Evolutionary conservation across 2,113 vertebrate species (phyloP).

Genomic region (Chrysochloris asiatica): DNA sequence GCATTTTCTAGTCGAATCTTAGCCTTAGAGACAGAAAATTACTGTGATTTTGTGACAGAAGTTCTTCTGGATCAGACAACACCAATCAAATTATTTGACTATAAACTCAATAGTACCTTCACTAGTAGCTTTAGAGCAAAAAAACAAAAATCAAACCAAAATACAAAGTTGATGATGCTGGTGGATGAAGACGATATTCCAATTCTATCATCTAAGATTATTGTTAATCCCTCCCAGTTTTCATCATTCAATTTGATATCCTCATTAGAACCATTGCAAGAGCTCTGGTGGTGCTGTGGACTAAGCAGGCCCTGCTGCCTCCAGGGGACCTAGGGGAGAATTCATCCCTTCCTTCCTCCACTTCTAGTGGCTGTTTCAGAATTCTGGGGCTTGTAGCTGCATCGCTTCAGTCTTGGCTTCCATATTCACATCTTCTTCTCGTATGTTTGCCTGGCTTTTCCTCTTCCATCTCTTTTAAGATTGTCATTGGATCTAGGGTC

Average conservation of each 20-base stretch:
- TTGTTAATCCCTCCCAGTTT: neutral
- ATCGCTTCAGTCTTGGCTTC: too few species aligned
- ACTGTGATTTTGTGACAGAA: neutral
- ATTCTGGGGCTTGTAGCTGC: too few species aligned
- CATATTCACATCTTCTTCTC: too few species aligned
- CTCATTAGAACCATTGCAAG: neutral
- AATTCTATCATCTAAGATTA: conserved; percentile 18
- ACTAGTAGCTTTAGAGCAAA: neutral
- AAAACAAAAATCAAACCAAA: neutral
- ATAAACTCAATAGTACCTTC: neutral
- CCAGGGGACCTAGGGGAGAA: too few species aligned
- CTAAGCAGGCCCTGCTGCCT: too few species aligned
- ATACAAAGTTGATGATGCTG: neutral
- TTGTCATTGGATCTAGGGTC: too few species aligned
- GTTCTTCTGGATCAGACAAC: conserved; percentile 5
- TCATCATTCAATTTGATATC: conserved; percentile 25
- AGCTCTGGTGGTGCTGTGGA: too few species aligned
- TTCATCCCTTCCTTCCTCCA: neutral
- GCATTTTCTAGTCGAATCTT: neutral
- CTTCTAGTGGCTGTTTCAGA: too few species aligned
- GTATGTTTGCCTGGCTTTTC: too few species aligned
- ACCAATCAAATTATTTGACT: neutral
- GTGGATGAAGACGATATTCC: neutral
- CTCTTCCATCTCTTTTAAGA: too few species aligned
- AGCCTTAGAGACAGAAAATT: neutral